Base-by-base conservation (phyloP, 2,888 invertebrate genomes). In the Orchestes rusci region DNA sequence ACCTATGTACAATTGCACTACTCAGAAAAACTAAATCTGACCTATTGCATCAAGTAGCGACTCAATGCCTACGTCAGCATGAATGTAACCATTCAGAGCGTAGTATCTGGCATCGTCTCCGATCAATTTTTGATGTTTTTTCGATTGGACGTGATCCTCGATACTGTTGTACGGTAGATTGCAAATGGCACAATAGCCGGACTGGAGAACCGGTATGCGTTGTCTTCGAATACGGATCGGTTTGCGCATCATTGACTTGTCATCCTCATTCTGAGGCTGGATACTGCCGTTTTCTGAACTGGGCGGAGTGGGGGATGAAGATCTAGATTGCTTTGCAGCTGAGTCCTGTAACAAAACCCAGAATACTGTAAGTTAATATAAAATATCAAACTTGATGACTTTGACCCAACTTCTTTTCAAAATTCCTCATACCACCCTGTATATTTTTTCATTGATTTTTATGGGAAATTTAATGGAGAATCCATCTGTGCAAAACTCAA, bases 161-260 rank as follows among this genome's bases (percentile, higher is more conserved):
- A 84, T 71, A 59, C 80, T 81, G 46, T 73, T 74, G 66, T 84
- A 88, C 58, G 84, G 82, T 36, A 77, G 70, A 61, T 82, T 82
- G 66, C 88, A 88, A 66, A 88, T 82, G 69, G 87, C 85, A 70
- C 86, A 87, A 61, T 82, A 86, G 27, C 52, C 52, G 12, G 66
- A 62, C 53, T 65, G 64, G 52, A 72, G 68, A 33, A 59, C 57
- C 51, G 60, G 61, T 50, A 64, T 58, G 48, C 63, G 58, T 48
- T 61, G 59, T 39, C 61, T 58, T 45, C 62, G 51, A 41, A 56
- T 55, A 49, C 63, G 56, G 13, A 50, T 50, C 33, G 67, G 63
- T 58, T 65, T 65, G 36, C 62, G 61, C 38, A 61, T 62, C 62
- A 63, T 61, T 23, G 10, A 7, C 51, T 52, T 61, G 55, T 54